These are phyloP conservation scores for Parasteatoda tepidariorum DNA, from an alignment of 1,140 invertebrate genomes.

Conservation along the genomic window DNA sequence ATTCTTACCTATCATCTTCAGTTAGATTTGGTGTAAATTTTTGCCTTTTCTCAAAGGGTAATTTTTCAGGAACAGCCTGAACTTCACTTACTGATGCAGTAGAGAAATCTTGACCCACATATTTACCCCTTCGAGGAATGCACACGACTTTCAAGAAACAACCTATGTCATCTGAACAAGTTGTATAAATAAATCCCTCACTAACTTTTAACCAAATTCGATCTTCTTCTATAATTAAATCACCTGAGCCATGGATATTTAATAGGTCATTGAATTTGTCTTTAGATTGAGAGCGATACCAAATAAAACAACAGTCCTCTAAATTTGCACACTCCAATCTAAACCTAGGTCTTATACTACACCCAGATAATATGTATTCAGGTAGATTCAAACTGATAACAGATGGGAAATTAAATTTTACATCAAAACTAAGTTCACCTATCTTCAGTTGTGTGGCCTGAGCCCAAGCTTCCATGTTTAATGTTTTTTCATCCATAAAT, in stretches of 20 bases:
- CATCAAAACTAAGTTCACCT: constrained; percentile 72
- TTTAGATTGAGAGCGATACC: constrained; percentile 72
- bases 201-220: constrained; percentile 72
- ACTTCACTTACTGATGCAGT: constrained; percentile 73
- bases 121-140: constrained; percentile 68
- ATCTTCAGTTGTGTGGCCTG: constrained; percentile 65
- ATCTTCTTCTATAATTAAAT: constrained; percentile 1
- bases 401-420: constrained; percentile 82
- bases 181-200: constrained; percentile 73
- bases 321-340: constrained; percentile 74
- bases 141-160: constrained; percentile 77
- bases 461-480: constrained; percentile 35
- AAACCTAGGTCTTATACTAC: constrained; percentile 83
- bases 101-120: constrained; percentile 68
- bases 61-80: constrained; percentile 78
- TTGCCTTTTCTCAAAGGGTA: constrained; percentile 85
- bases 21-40: constrained; percentile 64
- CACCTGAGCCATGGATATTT: background rate
- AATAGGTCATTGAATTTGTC: constrained; percentile 19
- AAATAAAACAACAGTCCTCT: constrained; percentile 75
- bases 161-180: constrained; percentile 74
- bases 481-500: background rate
- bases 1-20: constrained; percentile 28
- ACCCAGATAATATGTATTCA: constrained; percentile 77
- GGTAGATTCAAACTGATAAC: constrained; percentile 76